These are phyloP conservation scores for Balaeniceps rex DNA, from an alignment of 2,113 vertebrate genomes.

Conservation along the genomic window DNA sequence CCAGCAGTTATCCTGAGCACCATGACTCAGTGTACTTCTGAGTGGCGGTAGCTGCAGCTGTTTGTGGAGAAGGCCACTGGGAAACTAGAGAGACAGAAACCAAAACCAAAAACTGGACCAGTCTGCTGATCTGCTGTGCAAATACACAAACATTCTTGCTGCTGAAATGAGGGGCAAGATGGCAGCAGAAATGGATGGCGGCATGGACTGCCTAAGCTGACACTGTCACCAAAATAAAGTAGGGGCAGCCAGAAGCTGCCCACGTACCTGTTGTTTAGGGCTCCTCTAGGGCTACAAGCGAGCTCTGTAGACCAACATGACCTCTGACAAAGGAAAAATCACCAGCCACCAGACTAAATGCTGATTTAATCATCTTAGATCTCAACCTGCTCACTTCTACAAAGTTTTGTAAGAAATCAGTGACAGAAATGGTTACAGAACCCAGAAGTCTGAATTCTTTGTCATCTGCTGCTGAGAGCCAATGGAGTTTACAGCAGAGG, in stretches of 20 bases:
- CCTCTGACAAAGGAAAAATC: background rate
- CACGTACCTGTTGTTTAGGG: background rate
- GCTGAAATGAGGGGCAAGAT: background rate
- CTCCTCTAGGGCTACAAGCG: background rate
- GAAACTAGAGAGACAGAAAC: background rate
- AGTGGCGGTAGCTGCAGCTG: background rate
- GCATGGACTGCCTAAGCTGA: background rate
- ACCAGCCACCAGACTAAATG: background rate
- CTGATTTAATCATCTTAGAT: background rate
- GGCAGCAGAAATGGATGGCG: background rate
- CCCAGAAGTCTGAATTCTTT: background rate
- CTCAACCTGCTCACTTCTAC: background rate
- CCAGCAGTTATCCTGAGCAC: background rate
- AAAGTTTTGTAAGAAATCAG: background rate
- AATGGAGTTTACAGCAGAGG: background rate
- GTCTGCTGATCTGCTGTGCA: background rate
- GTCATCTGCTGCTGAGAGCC: background rate
- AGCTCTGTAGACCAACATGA: accelerated
- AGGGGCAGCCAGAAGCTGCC: background rate
- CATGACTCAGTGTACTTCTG: background rate
- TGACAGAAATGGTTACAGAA: background rate
- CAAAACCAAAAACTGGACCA: background rate
- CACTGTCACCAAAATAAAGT: background rate
- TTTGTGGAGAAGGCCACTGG: background rate
- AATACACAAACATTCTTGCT: accelerated